These are phyloP conservation scores for Hermaeophaga mercurialis DNA, from an alignment of 2,888 invertebrate species.

Conservation along the genomic window DNA sequence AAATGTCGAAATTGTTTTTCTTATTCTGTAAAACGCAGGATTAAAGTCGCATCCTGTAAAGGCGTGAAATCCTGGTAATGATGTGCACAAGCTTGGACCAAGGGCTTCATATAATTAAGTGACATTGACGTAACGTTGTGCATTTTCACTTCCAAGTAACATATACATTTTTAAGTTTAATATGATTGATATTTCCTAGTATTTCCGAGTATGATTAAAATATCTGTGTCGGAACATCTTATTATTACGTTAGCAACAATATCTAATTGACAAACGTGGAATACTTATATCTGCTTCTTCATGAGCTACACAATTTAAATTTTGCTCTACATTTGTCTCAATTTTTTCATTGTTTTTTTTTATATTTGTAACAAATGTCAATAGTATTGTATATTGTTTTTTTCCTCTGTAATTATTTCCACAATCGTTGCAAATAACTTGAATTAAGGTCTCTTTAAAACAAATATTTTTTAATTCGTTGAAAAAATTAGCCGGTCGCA, in stretches of 20 bases:
- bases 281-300: constrained; percentile 33
- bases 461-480: constrained; percentile 25
- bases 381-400: constrained; percentile 21
- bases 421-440: constrained; percentile 26
- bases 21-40: constrained; percentile 7
- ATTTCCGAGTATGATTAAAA: constrained; percentile 40
- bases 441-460: constrained; percentile 31
- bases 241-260: constrained; percentile 36
- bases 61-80: constrained; percentile 29
- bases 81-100: constrained; percentile 11
- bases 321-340: constrained; percentile 6
- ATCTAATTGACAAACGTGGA: constrained; percentile 35
- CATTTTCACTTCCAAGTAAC: too few species aligned
- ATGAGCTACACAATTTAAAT: constrained; percentile 18
- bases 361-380: constrained; percentile 30
- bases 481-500: constrained; percentile 5
- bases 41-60: too few species aligned
- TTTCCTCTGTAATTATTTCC: constrained; percentile 14
- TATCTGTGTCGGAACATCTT: constrained; percentile 38
- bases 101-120: too few species aligned
- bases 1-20: constrained; percentile 7
- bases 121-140: too few species aligned
- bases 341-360: constrained; percentile 5
- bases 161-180: too few species aligned
- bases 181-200: constrained; percentile 30